These are phyloP conservation scores for Sminthurinus aureus DNA, from an alignment of 2,888 invertebrate species.

Conservation along the genomic window DNA sequence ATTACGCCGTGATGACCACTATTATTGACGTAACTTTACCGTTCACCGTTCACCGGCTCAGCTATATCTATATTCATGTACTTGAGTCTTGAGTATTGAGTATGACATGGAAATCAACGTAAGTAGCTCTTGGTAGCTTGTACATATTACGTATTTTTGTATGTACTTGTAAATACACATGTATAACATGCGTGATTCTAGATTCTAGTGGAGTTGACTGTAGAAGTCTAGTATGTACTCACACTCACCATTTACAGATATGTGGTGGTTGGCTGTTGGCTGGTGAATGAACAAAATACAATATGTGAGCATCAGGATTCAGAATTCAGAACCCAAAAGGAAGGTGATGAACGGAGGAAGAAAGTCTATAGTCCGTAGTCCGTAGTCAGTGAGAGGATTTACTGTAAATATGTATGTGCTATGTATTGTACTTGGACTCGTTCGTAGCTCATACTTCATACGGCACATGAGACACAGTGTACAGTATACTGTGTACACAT, in stretches of 20 bases:
- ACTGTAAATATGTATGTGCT: neutral
- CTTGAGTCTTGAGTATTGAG: too few relatives aligned
- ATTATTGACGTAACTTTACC: slow-evolving; percentile 23
- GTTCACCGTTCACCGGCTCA: slow-evolving; percentile 4
- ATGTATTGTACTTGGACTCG: too few relatives aligned
- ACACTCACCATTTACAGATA: neutral
- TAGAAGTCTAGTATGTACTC: too few relatives aligned
- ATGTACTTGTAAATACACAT: neutral
- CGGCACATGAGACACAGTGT: neutral
- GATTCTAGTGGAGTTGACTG: too few relatives aligned
- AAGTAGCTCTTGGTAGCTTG: neutral
- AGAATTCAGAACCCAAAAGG: neutral
- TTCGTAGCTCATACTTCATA: too few relatives aligned
- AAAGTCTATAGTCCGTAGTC: neutral
- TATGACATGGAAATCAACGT: neutral
- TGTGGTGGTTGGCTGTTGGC: neutral
- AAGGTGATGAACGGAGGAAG: neutral
- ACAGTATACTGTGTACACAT: too few relatives aligned
- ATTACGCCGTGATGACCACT: slow-evolving; percentile 10
- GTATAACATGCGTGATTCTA: neutral
- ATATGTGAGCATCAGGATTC: neutral
- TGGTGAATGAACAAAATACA: neutral
- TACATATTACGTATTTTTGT: neutral
- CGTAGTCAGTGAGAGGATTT: neutral
- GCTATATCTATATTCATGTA: neutral